Conservation (phyloP, 2,113 vertebrate species). For the Bungarus multicinctus region DNA sequence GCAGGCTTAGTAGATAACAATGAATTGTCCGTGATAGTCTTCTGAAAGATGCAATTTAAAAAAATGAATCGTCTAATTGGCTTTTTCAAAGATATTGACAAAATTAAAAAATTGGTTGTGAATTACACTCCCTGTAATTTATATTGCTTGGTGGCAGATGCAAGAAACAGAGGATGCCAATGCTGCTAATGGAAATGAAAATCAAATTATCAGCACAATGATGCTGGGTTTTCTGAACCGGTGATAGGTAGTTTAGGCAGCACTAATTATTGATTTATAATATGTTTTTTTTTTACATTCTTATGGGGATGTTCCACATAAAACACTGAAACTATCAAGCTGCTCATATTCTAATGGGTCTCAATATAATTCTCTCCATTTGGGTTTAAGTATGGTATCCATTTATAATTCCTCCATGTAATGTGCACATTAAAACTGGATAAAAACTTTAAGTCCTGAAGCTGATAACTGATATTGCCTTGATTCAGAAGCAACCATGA, state of each 20-base stretch:
- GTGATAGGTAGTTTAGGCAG: conserved; percentile 63
- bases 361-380: conserved; percentile 10
- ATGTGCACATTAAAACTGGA: background rate
- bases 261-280: conserved; percentile 67
- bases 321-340: conserved; percentile 45
- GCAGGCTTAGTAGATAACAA: background rate
- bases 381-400: conserved; percentile 9
- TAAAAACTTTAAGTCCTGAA: background rate
- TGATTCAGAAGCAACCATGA: conserved; percentile 11
- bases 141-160: conserved; percentile 39
- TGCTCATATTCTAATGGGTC: conserved; percentile 15
- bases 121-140: conserved; percentile 51
- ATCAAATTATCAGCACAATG: conserved; percentile 59
- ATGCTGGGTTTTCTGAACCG: conserved; percentile 58
- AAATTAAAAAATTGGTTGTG: conserved; percentile 62
- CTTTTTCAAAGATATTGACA: conserved; percentile 50
- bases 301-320: conserved; percentile 50
- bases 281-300: conserved; percentile 50
- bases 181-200: conserved; percentile 58
- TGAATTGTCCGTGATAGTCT: background rate
- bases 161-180: conserved; percentile 53
- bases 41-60: conserved; percentile 26
- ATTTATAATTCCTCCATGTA: background rate
- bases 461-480: background rate
- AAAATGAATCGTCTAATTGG: conserved; percentile 25